Evolutionary conservation across 2,797 vertebrate species (phyloP).

Genomic region (Micrastur ruficollis): DNA sequence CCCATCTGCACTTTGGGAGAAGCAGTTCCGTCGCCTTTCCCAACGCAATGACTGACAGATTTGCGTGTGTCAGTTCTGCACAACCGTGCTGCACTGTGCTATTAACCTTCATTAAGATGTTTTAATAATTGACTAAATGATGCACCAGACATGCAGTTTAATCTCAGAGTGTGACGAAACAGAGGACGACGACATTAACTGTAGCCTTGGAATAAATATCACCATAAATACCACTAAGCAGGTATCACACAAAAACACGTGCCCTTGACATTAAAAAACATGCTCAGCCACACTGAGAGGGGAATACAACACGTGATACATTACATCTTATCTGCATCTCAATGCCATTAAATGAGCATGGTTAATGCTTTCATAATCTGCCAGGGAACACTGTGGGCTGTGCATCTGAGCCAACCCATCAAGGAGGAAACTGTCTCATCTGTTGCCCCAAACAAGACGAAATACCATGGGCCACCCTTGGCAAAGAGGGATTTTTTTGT

Average conservation of each 20-base stretch:
- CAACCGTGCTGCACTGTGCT: neutral
- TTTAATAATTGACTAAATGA: slow-evolving; percentile 38
- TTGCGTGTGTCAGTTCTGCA: neutral
- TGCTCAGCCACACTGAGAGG: neutral
- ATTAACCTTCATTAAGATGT: slow-evolving; percentile 44
- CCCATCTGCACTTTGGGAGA: neutral
- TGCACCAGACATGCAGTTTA: neutral
- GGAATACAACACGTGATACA: neutral
- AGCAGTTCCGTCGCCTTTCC: neutral
- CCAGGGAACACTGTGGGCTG: slow-evolving; percentile 13
- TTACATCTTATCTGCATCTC: slow-evolving; percentile 51
- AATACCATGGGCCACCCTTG: neutral
- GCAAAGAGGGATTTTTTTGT: neutral
- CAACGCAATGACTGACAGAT: fast-evolving
- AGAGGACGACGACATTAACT: neutral
- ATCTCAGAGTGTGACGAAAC: neutral
- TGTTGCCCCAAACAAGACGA: neutral
- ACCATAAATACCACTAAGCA: slow-evolving; percentile 40
- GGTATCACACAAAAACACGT: slow-evolving; percentile 28
- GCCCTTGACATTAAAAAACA: slow-evolving; percentile 25
- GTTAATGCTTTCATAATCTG: slow-evolving; percentile 57
- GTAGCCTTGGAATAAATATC: slow-evolving; percentile 35
- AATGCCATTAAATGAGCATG: slow-evolving; percentile 25
- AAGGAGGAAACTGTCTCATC: slow-evolving; percentile 28
- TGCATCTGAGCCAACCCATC: slow-evolving; percentile 16